phyloP scores from a whole-genome alignment of 2,797 vertebrate genomes.

The Otolemur crassicaudatus region DNA sequence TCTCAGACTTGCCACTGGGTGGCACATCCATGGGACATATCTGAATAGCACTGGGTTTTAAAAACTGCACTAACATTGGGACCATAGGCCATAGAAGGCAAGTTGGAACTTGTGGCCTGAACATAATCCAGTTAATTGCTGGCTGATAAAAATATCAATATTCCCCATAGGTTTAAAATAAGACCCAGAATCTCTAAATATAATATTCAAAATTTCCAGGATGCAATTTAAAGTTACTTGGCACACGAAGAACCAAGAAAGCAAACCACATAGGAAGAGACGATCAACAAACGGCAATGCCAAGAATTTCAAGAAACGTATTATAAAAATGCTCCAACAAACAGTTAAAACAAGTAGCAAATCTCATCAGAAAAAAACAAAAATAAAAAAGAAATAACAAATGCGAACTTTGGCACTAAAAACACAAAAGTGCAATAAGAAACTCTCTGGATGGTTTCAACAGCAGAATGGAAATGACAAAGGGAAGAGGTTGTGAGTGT shows the following conservation, averaged over 20 bases:
- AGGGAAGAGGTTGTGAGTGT: background rate
- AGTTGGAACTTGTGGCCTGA: background rate
- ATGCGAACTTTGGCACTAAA: background rate
- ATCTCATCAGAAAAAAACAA: background rate
- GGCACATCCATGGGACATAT: background rate
- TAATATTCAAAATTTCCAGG: background rate
- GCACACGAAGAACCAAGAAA: background rate
- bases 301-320: background rate
- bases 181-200: background rate
- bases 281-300: background rate
- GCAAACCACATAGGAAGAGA: background rate
- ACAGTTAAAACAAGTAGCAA: background rate
- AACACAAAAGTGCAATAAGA: background rate
- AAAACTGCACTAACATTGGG: background rate
- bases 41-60: background rate
- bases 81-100: background rate
- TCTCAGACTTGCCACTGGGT: background rate
- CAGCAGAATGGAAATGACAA: background rate
- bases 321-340: constrained; percentile 10
- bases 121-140: background rate
- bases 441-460: background rate
- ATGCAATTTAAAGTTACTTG: background rate
- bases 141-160: background rate
- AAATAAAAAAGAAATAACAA: constrained; percentile 10
- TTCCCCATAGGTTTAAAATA: background rate